Evolutionary conservation across 2,888 invertebrate genomes (phyloP), one percentile per base, ranked within the genome.

Genomic region (Epinotia brunnichana): DNA sequence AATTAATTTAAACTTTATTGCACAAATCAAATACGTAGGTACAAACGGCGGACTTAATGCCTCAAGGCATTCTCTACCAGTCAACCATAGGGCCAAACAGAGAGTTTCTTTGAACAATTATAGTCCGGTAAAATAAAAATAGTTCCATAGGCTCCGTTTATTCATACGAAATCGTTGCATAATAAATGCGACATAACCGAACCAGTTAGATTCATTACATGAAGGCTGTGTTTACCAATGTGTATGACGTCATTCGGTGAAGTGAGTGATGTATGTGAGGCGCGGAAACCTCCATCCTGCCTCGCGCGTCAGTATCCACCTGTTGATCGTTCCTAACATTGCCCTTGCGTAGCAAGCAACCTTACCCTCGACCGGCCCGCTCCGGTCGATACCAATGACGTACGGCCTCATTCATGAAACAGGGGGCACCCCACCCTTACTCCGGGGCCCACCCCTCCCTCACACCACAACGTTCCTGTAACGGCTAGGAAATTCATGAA

Each of bases 341-440:
- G 91, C 83, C 92, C 91, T 92, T 92, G 91, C 86, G 86, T 79
- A 87, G 81, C 86, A 89, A 87, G 81, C 86, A 89, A 88, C 91
- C 90, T 87, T 83, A 82, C 76, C 83, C 82, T 79, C 80, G 85
- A 84, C 84, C 82, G 78, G 77, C 78, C 77, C 78, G 79, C 74
- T 74, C 76, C 85, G 86, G 85, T 93, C 92, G 89, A 92, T 91
- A 84, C 79, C 82, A 82, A 88, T 93, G 92, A 93, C 92, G 92
- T 92, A 90, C 86, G 87, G 80, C 91, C 91, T 87, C 92, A 93
- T 93, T 93, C 92, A 93, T 91, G 87, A 92, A 91, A 75, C 79
- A 85, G 90, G 89, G 84, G 89, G 81, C 81, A 70, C 80, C 85
- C 80, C 85, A 81, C 77, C 80, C 78, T 81, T 77, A 57, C 75